Base-by-base conservation (phyloP, 2,113 vertebrate genomes). In the Cepphus grylle region DNA sequence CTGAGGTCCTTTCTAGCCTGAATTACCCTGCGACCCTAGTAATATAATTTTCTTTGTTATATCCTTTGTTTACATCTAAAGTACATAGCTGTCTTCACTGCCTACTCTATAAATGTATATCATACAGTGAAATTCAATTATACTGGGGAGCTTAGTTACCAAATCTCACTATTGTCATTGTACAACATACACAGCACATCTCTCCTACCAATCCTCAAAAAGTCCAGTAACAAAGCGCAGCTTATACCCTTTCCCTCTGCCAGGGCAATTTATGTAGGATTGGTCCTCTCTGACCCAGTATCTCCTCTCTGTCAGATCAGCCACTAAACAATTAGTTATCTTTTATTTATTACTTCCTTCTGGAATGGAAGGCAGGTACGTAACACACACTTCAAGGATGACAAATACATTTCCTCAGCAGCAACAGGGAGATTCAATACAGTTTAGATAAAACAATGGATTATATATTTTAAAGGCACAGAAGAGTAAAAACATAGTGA, bases 381-480 rank as follows among this genome's bases (percentile, higher is more conserved):
- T 72, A 93, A 66, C 62, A 90, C 30, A 52, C 49, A 73, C 43
- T 91, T 97, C 70, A 94, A 88, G 45, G n/a, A 82, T 66, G 58
- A 91, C 77, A 88, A 95, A 91, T 66, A 88, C 8, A 81, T 83
- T 88, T 94, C 79, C 88, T 90, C 79, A 73, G 65, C 49, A 79
- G 38, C 14, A 89, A 81, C 32, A 91, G 30, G 45, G 15, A 67
- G 62, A 80, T 66, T 77, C 66, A 88, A 65, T 63, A 50, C 15
- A 77, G 49, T 86, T 93, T 70, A 91, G 78, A 61, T 70, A 76
- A 94, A 85, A 85, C 36, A 77, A 73, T 61, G 16, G 19, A 82
- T 80, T 95, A 80, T n/a, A 42, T 70, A 45, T 55, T 89, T 94
- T 69, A 91, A 85, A 93, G 70, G 36, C 53, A 69, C 8, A 52